These are phyloP conservation scores for Galerucella pusilla DNA, from an alignment of 2,888 invertebrate genomes.

Conservation along the genomic window DNA sequence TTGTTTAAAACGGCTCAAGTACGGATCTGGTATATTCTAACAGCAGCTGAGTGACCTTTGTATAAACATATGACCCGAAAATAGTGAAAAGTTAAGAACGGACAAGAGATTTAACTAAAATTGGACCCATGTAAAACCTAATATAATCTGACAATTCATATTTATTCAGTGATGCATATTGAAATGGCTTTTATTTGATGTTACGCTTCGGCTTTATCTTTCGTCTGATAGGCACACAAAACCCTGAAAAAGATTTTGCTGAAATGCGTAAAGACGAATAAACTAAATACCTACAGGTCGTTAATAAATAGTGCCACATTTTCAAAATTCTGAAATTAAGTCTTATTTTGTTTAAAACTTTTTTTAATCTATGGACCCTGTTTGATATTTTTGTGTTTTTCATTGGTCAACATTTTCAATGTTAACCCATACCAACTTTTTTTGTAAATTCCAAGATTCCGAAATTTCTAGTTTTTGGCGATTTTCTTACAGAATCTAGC, in stretches of 20 bases:
- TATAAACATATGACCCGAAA: constrained; percentile 20
- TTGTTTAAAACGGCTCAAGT: not conserved
- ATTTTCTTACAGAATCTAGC: no score
- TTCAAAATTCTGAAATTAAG: no score
- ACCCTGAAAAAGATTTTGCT: constrained; percentile 1
- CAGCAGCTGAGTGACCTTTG: constrained; percentile 2
- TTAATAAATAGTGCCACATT: not conserved
- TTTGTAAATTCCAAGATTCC: no score
- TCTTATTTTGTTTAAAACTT: no score
- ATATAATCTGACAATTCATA: constrained; percentile 45
- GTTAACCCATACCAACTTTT: no score
- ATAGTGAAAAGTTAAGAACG: constrained; percentile 26
- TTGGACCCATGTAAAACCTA: constrained; percentile 43
- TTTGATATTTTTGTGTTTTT: no score
- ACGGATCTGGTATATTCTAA: not conserved
- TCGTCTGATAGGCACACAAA: constrained; percentile 30
- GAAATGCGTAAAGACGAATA: constrained; percentile 8
- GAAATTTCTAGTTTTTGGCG: no score
- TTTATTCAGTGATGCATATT: constrained; percentile 38
- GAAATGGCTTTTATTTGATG: constrained; percentile 34
- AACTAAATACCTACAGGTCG: not conserved
- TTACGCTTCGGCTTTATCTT: constrained; percentile 26
- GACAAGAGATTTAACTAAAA: constrained; percentile 34
- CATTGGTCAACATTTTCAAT: no score
- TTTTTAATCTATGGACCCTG: no score